phyloP scores from a whole-genome alignment of 2,888 invertebrate species.

The Baccha elongata region DNA sequence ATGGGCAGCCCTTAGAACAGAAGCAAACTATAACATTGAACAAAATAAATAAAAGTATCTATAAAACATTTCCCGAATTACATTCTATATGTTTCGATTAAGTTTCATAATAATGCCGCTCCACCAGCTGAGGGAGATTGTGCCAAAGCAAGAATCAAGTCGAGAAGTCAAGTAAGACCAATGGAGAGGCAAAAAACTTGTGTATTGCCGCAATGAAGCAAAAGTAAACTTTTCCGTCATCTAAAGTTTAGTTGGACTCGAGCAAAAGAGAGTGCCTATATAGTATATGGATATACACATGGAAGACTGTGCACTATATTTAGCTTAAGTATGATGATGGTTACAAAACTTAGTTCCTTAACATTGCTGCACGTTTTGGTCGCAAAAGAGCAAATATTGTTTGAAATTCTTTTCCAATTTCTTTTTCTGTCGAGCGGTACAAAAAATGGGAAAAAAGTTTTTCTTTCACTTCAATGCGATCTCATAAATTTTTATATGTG shows the following conservation, averaged over 20 bases:
- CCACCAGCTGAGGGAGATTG: slow-evolving; percentile 42
- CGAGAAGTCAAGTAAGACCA: too few species aligned
- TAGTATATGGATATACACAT: not conserved
- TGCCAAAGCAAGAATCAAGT: too few species aligned
- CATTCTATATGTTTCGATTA: slow-evolving; percentile 73
- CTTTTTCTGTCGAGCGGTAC: slow-evolving; percentile 29
- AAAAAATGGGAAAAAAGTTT: slow-evolving; percentile 53
- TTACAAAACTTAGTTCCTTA: slow-evolving; percentile 59
- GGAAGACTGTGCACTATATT: slow-evolving; percentile 55
- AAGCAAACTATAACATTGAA: slow-evolving; percentile 43
- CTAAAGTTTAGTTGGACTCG: slow-evolving; percentile 58
- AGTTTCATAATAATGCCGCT: slow-evolving; percentile 69
- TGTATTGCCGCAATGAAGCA: slow-evolving; percentile 71
- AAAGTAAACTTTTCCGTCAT: slow-evolving; percentile 71
- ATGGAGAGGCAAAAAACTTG: slow-evolving; percentile 44
- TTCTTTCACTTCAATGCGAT: slow-evolving; percentile 70
- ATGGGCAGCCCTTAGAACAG: slow-evolving; percentile 19
- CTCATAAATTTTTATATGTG: slow-evolving; percentile 72
- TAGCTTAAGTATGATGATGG: slow-evolving; percentile 58
- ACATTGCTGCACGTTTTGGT: slow-evolving; percentile 64
- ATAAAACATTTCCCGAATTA: slow-evolving; percentile 73
- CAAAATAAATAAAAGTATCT: slow-evolving; percentile 73
- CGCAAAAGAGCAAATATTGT: slow-evolving; percentile 57
- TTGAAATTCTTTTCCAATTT: slow-evolving; percentile 69
- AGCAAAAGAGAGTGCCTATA: not conserved